phyloP scores from a whole-genome alignment of 2,113 vertebrate species.

The Atherinomorus stipes region DNA sequence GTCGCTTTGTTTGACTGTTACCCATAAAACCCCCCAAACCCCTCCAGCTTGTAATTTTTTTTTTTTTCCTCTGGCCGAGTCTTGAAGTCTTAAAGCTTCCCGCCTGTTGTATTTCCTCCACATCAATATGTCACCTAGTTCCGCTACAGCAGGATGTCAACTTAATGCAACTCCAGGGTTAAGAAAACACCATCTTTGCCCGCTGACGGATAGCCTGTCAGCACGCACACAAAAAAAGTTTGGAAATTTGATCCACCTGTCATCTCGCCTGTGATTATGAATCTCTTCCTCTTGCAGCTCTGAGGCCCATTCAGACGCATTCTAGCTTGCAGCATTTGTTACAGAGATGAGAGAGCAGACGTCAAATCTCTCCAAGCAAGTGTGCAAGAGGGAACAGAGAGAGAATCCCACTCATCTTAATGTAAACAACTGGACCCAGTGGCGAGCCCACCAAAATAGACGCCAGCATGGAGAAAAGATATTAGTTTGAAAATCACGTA shows the following conservation, averaged over 20 bases:
- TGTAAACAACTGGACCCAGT: conserved; percentile 63
- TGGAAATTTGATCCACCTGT: conserved; percentile 84
- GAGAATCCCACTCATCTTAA: conserved; percentile 71
- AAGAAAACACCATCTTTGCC: conserved; percentile 77
- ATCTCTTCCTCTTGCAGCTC: conserved; percentile 73
- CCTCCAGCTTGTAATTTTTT: conserved; percentile 59
- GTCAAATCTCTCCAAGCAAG: conserved; percentile 56
- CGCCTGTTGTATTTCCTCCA: conserved; percentile 73
- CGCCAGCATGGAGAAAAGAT: conserved; percentile 1
- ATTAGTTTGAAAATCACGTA: conserved; percentile 8
- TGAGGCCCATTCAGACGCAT: conserved; percentile 69
- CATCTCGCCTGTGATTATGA: conserved; percentile 78
- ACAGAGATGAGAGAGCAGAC: conserved; percentile 72
- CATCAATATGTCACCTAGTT: conserved; percentile 80
- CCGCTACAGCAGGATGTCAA: conserved; percentile 77
- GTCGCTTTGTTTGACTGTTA: conserved; percentile 72
- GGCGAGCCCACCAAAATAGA: conserved; percentile 61
- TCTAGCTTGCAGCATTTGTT: conserved; percentile 67
- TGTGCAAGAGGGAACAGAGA: conserved; percentile 40
- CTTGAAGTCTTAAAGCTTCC: conserved; percentile 72
- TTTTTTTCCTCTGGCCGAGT: not conserved
- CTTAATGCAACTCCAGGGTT: conserved; percentile 78
- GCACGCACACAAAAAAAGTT: conserved; percentile 76
- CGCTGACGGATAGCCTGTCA: conserved; percentile 79
- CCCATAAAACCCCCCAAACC: conserved; percentile 59